Evolutionary conservation across 2,888 invertebrate genomes (phyloP), one percentile per base, ranked within the genome.

Genomic region (Clistopyga incitator): DNA sequence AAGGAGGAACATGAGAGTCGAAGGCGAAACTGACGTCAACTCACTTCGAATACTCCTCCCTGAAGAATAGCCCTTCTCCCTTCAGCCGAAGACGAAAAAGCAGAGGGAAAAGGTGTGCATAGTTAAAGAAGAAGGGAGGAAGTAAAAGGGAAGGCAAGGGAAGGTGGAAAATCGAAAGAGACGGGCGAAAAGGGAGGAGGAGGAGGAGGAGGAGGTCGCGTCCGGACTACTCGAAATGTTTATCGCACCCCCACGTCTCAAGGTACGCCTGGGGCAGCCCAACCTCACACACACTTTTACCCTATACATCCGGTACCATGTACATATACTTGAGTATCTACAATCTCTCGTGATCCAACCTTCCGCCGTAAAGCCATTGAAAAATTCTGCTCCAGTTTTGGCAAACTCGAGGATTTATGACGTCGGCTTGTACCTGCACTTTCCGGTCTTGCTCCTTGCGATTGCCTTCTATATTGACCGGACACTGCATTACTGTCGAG

Each of bases 371-470:
- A 90, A 89, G 72, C 84, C 81, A 87, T 90, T 86, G 86, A 85
- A 85, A 85, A 85, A 80, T 76, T 85, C 85, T 90, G 90, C 89
- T 91, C 90, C 84, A 91, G 88, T 91, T 91, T 91, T 88, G 87
- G 83, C 83, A 77, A 90, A 90, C 88, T 72, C 82, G 86, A 74
- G 88, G 89, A 91, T 91, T 91, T 91, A 91, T 84, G 89, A 86
- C 77, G 38, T 65, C 20, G 59, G 11, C 77, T 71, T 47, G 64
- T 85, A 82, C 86, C 86, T 82, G 84, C 29, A 45, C 29, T 20
- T 23, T 13, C 1, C 4, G 47, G 47, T 11, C 61, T 47, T 47
- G 8, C 11, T 20, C 20, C 45, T 64, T 64, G 64, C 64, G 64
- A n/a, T 18, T 38, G 2, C 18, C 64, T 18, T 64, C 45, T 54